Evolutionary conservation across 2,113 vertebrate species (phyloP).

Genomic region (Trematomus loennbergii): DNA sequence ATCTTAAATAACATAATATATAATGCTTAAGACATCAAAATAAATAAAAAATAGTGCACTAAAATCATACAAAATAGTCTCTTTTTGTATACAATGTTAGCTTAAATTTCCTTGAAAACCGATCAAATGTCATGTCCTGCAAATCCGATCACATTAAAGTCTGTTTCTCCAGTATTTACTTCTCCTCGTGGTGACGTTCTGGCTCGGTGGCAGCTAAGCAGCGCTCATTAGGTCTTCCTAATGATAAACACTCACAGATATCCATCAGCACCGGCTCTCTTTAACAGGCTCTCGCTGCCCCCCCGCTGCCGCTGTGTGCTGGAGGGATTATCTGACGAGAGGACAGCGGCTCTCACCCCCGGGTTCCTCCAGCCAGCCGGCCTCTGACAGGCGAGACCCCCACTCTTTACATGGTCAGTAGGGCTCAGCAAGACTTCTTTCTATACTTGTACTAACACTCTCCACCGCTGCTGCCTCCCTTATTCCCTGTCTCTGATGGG

Average conservation of each 20-base stretch:
- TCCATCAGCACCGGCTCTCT: slow-evolving; percentile 76
- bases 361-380: slow-evolving; percentile 71
- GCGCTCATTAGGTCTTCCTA: slow-evolving; percentile 86
- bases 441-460: slow-evolving; percentile 60
- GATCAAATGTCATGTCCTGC: neutral
- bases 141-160: neutral
- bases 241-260: slow-evolving; percentile 86
- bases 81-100: neutral
- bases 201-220: slow-evolving; percentile 79
- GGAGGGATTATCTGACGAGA: slow-evolving; percentile 71
- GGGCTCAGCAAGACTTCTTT: slow-evolving; percentile 86
- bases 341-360: slow-evolving; percentile 62
- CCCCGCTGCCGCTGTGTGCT: slow-evolving; percentile 57
- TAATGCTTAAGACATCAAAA: no score
- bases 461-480: slow-evolving; percentile 1
- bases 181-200: slow-evolving; percentile 5
- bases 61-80: neutral
- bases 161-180: neutral
- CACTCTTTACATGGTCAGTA: slow-evolving; percentile 88
- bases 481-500: neutral
- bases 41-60: no score
- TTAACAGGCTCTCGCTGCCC: slow-evolving; percentile 46
- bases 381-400: slow-evolving; percentile 83
- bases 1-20: no score
- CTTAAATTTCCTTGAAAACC: neutral